Evolutionary conservation across 2,113 vertebrate species (phyloP).

Genomic region (Hyla sarda): DNA sequence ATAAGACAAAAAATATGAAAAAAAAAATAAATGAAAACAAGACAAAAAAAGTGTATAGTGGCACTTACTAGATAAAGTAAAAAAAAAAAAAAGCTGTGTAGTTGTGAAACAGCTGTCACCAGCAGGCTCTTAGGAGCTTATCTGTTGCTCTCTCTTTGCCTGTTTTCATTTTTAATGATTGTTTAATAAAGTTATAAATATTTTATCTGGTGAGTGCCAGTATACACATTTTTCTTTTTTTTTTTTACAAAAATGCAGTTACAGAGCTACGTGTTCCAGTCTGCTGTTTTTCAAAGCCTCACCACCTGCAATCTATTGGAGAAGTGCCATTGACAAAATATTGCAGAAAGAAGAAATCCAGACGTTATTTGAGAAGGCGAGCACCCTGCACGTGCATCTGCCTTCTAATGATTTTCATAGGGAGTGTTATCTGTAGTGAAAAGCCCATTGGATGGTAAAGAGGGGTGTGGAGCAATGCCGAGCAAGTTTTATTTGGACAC

Average conservation of each 20-base stretch:
- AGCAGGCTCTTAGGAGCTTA: too few relatives aligned
- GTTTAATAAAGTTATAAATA: too few relatives aligned
- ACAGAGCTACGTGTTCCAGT: background rate
- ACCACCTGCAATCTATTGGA: constrained; percentile 33
- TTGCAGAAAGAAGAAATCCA: background rate
- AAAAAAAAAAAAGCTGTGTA: too few relatives aligned
- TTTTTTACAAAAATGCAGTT: background rate
- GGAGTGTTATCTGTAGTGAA: constrained; percentile 31
- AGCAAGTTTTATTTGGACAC: background rate
- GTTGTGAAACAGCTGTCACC: too few relatives aligned
- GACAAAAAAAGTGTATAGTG: too few relatives aligned
- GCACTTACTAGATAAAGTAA: too few relatives aligned
- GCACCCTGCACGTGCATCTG: constrained; percentile 15
- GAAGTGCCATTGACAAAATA: background rate
- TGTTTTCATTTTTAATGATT: too few relatives aligned
- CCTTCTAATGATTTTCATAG: constrained; percentile 1
- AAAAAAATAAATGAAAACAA: too few relatives aligned
- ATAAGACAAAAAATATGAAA: too few relatives aligned
- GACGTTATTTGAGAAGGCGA: background rate
- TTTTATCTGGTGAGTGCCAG: too few relatives aligned
- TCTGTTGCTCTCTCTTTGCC: too few relatives aligned
- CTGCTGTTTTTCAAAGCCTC: background rate
- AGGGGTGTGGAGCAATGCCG: background rate
- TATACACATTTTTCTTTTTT: too few relatives aligned
- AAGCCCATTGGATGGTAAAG: constrained; percentile 39